phyloP scores from a whole-genome alignment of 1,140 invertebrate species.

The Lanistes nyassanus region DNA sequence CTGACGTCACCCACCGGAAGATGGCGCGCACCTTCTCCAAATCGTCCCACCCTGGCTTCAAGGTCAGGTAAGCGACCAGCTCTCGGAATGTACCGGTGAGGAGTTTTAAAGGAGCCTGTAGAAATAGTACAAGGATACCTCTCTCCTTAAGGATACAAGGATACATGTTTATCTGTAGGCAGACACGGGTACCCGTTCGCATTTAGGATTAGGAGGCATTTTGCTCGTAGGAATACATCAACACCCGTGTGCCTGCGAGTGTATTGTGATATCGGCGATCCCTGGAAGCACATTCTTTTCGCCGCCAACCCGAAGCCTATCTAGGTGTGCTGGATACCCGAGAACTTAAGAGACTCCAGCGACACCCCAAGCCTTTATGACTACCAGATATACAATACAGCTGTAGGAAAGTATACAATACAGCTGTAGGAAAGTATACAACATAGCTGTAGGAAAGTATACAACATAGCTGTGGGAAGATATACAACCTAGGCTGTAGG shows the following conservation, averaged over 20 bases:
- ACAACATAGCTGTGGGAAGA: too few species aligned
- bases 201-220: neutral
- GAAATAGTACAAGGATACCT: neutral
- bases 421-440: too few species aligned
- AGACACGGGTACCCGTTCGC: neutral
- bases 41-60: constrained; percentile 44
- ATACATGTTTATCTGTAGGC: neutral
- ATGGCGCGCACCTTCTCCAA: constrained; percentile 54
- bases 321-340: too few species aligned
- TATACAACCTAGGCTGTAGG: too few species aligned
- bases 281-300: too few species aligned
- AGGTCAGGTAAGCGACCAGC: constrained; percentile 49
- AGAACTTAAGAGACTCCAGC: too few species aligned
- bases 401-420: too few species aligned
- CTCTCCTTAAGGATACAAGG: neutral
- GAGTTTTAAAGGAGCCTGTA: constrained; percentile 45
- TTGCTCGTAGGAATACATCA: neutral
- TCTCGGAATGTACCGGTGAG: constrained; percentile 50
- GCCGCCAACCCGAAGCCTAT: neutral
- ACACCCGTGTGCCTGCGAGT: too few species aligned
- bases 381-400: too few species aligned
- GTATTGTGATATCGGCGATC: neutral
- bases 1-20: constrained; percentile 59
- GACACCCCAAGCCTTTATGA: too few species aligned
- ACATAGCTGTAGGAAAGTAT: too few species aligned